Percentiles rank a stretch among this genome's conserved stretches.
Evolutionary conservation across 2,888 invertebrate species (phyloP).

Genomic region (Mythimna lalbum): DNA sequence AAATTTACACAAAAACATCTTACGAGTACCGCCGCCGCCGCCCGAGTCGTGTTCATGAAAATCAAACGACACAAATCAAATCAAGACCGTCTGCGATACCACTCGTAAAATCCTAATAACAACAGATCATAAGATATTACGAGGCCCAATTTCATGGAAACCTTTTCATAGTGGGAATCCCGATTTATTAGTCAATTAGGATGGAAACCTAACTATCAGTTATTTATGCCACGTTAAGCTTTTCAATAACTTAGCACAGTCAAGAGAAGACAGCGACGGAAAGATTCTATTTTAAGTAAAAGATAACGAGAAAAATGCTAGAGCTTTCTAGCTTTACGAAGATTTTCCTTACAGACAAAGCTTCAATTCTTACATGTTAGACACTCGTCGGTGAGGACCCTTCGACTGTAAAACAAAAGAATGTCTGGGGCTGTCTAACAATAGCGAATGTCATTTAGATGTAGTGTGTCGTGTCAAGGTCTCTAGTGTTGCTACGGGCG

Average conservation of each 20-base stretch:
- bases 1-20: background rate
- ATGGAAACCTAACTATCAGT: constrained; percentile 24
- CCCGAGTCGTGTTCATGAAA: background rate
- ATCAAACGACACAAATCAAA: constrained; percentile 42
- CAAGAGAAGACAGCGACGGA: background rate
- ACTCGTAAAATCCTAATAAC: constrained; percentile 33
- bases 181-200: constrained; percentile 25
- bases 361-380: constrained; percentile 60
- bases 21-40: background rate
- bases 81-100: background rate
- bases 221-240: constrained; percentile 8
- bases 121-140: constrained; percentile 14
- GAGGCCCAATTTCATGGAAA: constrained; percentile 12
- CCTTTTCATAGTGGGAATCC: constrained; percentile 5
- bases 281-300: constrained; percentile 33
- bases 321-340: constrained; percentile 30
- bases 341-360: constrained; percentile 50
- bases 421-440: constrained; percentile 66
- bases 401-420: constrained; percentile 70
- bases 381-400: constrained; percentile 54
- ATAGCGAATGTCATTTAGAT: constrained; percentile 71
- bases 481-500: constrained; percentile 52
- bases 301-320: constrained; percentile 40
- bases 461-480: constrained; percentile 68
- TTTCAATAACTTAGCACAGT: constrained; percentile 23